Evolutionary conservation across 1,140 invertebrate genomes (phyloP), one percentile per base, ranked within the genome.

Genomic region (Aphelenchoides fujianensis): DNA sequence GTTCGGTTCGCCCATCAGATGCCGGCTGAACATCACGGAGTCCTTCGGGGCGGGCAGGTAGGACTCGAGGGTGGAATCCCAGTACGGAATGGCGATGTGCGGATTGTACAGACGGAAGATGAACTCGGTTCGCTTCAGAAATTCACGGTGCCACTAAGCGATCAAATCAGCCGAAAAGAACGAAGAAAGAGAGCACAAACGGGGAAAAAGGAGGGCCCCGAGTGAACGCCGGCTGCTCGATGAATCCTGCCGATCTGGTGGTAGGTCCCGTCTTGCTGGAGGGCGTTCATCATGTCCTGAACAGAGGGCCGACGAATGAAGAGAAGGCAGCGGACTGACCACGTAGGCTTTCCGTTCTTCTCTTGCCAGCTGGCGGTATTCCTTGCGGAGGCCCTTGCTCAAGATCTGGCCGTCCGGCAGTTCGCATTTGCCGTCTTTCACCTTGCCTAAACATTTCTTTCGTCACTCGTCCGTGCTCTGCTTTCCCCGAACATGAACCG

Each of bases 21-120:
- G 54, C 0, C 75, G 66, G 27, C 77, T 79, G 77, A 85, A 87
- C 3, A 86, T 66, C 31, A 85, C 78, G 0, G 86, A 87, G 27
- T 80, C 71, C 28, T 70, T 54, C 12, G 82, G 79, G 70, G 84
- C 77, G 0, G 79, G 78, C 37, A 86, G 71, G 62, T 81, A 81
- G 16, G 70, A 64, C 70, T 86, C 86, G 16, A 86, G 19, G 2
- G 80, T 75, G 5, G 78, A 80, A 53, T 86, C 84, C 85, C 85
- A 86, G 76, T 86, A 86, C 3, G 86, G 86, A 5, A 86, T 66
- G 3, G 84, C 80, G 0, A 85, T 73, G 3, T 70, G 57, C 5
- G 79, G 79, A 64, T 85, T 81, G 34, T 80, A 61, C 55, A 76
- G 59, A 36, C 79, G 37, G 7, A 84, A 37, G 5, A 79, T 76